Conservation (phyloP, 2,113 vertebrate genomes). For the Epinephelus lanceolatus region DNA sequence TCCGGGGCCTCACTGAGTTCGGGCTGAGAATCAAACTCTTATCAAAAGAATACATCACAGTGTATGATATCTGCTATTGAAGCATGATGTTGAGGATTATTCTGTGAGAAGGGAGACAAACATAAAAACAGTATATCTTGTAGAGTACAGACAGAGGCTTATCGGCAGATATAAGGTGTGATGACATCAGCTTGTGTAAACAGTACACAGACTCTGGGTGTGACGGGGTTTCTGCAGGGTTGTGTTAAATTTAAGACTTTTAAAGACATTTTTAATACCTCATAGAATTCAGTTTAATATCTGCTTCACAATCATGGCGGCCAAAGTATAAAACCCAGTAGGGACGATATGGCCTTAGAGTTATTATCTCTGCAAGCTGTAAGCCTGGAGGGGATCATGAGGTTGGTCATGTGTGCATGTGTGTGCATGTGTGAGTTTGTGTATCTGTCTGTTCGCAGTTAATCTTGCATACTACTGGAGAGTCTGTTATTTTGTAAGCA, state of each 20-base stretch:
- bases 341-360: background rate
- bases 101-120: constrained; percentile 15
- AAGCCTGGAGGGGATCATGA: no score
- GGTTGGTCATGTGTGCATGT: no score
- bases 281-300: background rate
- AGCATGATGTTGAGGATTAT: constrained; percentile 23
- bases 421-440: no score
- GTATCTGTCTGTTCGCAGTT: no score
- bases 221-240: background rate
- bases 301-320: background rate
- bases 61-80: constrained; percentile 33
- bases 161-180: constrained; percentile 22
- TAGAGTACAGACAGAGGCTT: constrained; percentile 11
- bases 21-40: constrained; percentile 26
- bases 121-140: constrained; percentile 7
- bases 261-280: background rate
- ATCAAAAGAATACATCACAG: constrained; percentile 39
- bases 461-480: no score
- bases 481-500: no score
- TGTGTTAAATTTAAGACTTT: background rate
- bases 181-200: constrained; percentile 12
- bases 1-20: constrained; percentile 16
- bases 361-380: background rate
- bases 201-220: background rate
- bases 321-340: background rate